Conservation (phyloP, 2,888 invertebrate species). For the Magallana nippona region DNA sequence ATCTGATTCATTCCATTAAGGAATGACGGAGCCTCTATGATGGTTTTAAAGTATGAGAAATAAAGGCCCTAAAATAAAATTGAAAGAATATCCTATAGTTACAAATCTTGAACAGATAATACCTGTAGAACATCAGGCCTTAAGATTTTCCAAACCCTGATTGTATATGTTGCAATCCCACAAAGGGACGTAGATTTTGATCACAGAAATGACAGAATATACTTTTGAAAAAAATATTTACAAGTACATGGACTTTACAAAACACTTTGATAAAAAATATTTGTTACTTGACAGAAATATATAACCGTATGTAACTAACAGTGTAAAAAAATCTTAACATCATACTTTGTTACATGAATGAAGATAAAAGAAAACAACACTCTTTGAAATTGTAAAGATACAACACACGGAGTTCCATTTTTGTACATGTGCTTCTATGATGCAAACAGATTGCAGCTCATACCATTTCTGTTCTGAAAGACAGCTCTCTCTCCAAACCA, state of each 20-base stretch:
- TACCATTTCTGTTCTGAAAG: constrained; percentile 88
- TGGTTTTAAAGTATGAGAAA: constrained; percentile 92
- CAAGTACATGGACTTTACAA: too few relatives aligned
- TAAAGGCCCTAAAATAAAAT: constrained; percentile 86
- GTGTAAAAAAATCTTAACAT: too few relatives aligned
- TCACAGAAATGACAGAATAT: too few relatives aligned
- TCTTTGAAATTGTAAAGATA: not conserved
- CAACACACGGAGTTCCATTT: not conserved
- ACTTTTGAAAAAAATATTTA: too few relatives aligned
- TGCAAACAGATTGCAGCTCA: too few relatives aligned
- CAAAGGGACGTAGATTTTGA: too few relatives aligned
- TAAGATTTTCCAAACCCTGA: not conserved
- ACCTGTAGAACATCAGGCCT: too few relatives aligned
- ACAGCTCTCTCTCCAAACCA: constrained; percentile 90
- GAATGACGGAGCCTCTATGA: constrained; percentile 86
- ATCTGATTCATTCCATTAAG: constrained; percentile 83
- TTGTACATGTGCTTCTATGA: not conserved
- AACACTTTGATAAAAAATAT: too few relatives aligned
- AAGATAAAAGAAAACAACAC: not conserved
- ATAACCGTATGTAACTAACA: too few relatives aligned
- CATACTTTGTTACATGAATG: too few relatives aligned
- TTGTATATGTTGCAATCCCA: not conserved
- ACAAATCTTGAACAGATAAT: not conserved
- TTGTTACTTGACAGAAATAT: too few relatives aligned
- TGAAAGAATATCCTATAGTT: not conserved